These are phyloP conservation scores for Amphiduros pacificus DNA, from an alignment of 2,888 invertebrate genomes.

Conservation along the genomic window DNA sequence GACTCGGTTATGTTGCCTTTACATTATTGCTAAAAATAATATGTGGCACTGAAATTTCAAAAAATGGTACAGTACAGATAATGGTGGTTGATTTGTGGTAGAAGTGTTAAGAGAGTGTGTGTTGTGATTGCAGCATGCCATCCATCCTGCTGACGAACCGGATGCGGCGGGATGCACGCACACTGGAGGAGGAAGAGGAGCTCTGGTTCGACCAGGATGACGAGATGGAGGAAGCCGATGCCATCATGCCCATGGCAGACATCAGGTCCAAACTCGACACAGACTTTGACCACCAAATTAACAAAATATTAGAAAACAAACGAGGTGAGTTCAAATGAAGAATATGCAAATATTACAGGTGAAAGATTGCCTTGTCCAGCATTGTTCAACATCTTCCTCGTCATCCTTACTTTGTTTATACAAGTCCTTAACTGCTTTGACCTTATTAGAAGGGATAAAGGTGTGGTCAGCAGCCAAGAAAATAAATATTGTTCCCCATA, in stretches of 20 bases:
- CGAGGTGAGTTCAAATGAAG: constrained; percentile 43
- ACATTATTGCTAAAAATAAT: too few relatives aligned
- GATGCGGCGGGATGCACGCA: constrained; percentile 87
- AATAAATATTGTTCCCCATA: too few relatives aligned
- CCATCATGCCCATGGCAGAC: constrained; percentile 59
- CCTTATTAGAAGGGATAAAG: too few relatives aligned
- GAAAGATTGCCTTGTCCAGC: too few relatives aligned
- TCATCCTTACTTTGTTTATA: not conserved
- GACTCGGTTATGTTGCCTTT: too few relatives aligned
- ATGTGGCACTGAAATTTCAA: too few relatives aligned
- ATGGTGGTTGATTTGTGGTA: not conserved
- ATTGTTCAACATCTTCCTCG: too few relatives aligned
- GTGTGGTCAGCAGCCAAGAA: too few relatives aligned
- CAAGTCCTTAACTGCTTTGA: not conserved
- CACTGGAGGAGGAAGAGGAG: constrained; percentile 96
- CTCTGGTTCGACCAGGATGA: constrained; percentile 99
- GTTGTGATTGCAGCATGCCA: constrained; percentile 73
- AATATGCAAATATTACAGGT: too few relatives aligned
- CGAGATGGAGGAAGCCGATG: constrained; percentile 54
- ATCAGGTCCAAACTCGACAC: constrained; percentile 66
- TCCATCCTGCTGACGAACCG: constrained; percentile 72
- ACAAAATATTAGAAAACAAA: constrained; percentile 71
- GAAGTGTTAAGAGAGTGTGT: not conserved
- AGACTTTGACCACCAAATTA: constrained; percentile 67
- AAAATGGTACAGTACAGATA: too few relatives aligned